Evolutionary conservation across 2,113 vertebrate species (phyloP).

Genomic region (Aldabrachelys gigantea): DNA sequence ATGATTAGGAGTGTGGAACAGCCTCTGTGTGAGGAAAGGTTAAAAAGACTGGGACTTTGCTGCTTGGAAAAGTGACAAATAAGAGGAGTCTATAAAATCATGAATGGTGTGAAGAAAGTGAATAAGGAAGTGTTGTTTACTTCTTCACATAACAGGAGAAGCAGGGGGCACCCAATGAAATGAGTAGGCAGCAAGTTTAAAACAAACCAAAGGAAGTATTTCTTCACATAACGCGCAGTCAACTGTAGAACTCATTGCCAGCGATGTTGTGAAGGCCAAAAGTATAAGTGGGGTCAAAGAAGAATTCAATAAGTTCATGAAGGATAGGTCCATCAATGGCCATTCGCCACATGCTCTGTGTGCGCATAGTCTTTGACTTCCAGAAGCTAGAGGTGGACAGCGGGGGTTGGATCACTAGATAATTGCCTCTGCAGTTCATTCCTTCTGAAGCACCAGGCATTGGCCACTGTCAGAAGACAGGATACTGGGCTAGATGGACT

Average conservation of each 20-base stretch:
- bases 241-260: background rate
- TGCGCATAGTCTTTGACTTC: background rate
- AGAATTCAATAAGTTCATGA: background rate
- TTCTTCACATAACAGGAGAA: background rate
- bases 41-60: background rate
- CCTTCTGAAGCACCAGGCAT: background rate
- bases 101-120: background rate
- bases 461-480: background rate
- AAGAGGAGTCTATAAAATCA: background rate
- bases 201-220: background rate
- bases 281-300: background rate
- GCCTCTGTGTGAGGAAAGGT: background rate
- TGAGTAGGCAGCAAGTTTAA: background rate
- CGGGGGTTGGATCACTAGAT: background rate
- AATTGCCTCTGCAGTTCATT: background rate
- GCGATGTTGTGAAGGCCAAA: background rate
- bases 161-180: background rate
- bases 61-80: background rate
- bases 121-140: background rate
- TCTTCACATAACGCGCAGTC: background rate
- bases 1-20: background rate
- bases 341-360: background rate
- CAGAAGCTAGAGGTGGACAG: background rate
- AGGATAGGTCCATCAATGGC: background rate
- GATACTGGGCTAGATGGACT: background rate